A percentile compares a stretch with the other conserved stretches of the same genome.
Conservation (phyloP, 2,113 vertebrate species). For the Muntiacus reevesi region DNA sequence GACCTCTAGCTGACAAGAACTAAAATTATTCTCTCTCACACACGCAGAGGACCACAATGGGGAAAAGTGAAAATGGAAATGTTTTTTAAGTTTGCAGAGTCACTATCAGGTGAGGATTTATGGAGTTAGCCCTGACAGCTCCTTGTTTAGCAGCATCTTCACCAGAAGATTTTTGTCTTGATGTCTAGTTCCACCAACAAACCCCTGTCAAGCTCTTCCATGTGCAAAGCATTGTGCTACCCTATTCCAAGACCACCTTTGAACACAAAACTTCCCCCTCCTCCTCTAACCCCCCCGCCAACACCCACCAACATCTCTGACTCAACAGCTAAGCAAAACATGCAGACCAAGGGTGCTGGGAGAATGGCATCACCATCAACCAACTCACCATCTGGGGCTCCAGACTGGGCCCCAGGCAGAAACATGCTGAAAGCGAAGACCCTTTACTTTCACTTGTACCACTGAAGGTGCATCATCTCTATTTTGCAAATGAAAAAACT, state of each 20-base stretch:
- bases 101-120: background rate
- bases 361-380: background rate
- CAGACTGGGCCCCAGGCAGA: background rate
- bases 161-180: background rate
- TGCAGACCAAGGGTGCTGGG: background rate
- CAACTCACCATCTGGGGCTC: background rate
- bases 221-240: background rate
- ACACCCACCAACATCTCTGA: background rate
- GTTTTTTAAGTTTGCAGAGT: background rate
- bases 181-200: background rate
- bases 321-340: background rate
- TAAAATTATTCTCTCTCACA: conserved; percentile 44
- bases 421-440: background rate
- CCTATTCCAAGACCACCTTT: background rate
- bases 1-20: conserved; percentile 39
- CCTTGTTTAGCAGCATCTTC: background rate
- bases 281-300: background rate
- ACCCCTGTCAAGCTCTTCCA: background rate
- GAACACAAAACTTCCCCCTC: background rate
- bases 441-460: background rate
- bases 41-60: background rate
- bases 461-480: background rate
- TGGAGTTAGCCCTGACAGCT: background rate
- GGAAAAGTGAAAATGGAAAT: conserved; percentile 38
- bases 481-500: background rate